Conservation (phyloP, 2,113 vertebrate genomes). For the Prionailurus bengalensis region DNA sequence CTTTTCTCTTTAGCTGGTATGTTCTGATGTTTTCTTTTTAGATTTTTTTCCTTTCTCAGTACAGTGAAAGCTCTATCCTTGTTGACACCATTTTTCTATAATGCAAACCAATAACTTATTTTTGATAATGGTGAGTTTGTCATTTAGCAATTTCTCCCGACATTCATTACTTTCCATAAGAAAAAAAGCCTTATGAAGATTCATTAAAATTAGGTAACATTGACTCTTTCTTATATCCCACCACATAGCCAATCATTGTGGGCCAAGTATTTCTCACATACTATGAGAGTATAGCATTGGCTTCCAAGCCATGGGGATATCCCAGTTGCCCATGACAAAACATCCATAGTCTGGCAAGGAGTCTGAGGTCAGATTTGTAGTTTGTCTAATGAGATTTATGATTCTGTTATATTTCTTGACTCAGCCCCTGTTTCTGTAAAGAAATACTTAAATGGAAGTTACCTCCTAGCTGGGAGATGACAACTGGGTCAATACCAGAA, state of each 20-base stretch:
- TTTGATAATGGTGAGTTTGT: slow-evolving; percentile 1
- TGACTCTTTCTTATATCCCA: neutral
- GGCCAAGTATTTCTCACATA: neutral
- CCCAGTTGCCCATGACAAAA: neutral
- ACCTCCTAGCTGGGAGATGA: neutral
- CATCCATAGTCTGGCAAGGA: neutral
- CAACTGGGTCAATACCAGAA: neutral
- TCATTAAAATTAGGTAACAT: neutral
- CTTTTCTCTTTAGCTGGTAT: neutral
- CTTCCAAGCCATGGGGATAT: neutral
- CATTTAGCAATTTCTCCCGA: neutral
- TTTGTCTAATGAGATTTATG: neutral
- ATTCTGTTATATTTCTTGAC: slow-evolving; percentile 5
- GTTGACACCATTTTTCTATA: slow-evolving; percentile 6
- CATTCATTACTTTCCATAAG: neutral
- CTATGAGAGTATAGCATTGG: neutral
- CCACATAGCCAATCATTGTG: neutral
- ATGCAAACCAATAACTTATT: slow-evolving; percentile 19
- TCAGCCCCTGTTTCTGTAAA: neutral
- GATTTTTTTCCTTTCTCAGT: neutral
- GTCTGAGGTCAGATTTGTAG: neutral
- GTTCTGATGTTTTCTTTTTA: neutral
- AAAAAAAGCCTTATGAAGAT: neutral
- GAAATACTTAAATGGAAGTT: neutral
- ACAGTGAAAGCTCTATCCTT: neutral